Base-by-base conservation (phyloP, 2,888 invertebrate species). In the Amiota mariae region DNA sequence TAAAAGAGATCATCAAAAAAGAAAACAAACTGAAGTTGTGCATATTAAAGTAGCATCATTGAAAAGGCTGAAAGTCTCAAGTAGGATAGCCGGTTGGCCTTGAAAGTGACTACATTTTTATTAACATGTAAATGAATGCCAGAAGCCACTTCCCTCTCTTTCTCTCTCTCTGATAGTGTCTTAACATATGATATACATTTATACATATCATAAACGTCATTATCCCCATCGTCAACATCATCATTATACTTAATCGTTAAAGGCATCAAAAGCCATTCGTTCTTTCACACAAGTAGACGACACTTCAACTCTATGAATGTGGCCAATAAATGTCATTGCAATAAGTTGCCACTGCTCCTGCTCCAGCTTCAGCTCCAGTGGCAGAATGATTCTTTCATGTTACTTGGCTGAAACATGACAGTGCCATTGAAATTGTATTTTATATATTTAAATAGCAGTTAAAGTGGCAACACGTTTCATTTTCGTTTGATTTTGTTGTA, bases 371-470 rank as follows among this genome's bases (percentile, higher is more conserved):
- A 73, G 56, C 59, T 51, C 18, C 46, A 36, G 36, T 36, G 36
- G 36, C 82, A 6, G 66, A 47, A 66, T 48, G 47, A 66, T 59
- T 59, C 66, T 48, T 66, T 66, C 66, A 66, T 66, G 59, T 79
- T 73, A 77, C 74, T 72, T 77, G 73, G 2, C 1, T 24, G 24
- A 1, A 24, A 24, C 24, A 24, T 4, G 70, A 24, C 56, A 54
- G 63, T 24, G 75, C 36, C 57, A 64, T 66, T 71, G 80, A 75
- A 78, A 79, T 81, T 81, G 66, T 83, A 85, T 83, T 86, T 86
- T 85, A 84, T 81, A 66, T 83, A 85, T 83, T 86, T 86, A 86
- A 84, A 84, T 86, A 84, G 84, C 82, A 84, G 86, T 85, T 84
- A 86, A 84, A 84, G 84, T 84, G 86, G 84, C 82, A 86, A 85